phyloP scores from a whole-genome alignment of 2,888 invertebrate species.

The Tolmerus cingulatus region DNA sequence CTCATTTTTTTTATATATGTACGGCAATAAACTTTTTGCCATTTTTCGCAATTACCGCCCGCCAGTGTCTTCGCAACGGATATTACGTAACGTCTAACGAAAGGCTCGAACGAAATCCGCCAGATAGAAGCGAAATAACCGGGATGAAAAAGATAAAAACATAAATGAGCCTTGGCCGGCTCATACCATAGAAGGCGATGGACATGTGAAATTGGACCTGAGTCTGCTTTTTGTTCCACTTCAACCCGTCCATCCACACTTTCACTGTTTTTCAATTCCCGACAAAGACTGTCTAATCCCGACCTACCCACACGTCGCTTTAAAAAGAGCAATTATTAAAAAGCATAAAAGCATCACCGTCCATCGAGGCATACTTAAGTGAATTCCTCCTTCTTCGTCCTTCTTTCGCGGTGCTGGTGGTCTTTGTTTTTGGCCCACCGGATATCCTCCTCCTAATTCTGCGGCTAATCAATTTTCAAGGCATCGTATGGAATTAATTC shows the following conservation, averaged over 20 bases:
- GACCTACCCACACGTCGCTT: not conserved
- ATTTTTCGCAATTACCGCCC: not conserved
- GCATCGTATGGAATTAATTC: not conserved
- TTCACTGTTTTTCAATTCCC: not conserved
- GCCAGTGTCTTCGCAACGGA: not conserved
- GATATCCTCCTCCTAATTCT: not conserved
- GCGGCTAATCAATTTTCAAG: not conserved
- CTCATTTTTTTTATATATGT: not conserved
- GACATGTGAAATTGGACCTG: not conserved
- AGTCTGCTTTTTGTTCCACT: not conserved
- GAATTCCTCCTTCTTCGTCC: not conserved
- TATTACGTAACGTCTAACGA: not conserved
- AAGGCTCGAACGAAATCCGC: not conserved
- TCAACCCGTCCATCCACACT: not conserved
- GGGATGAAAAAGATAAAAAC: not conserved
- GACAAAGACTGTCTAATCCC: not conserved
- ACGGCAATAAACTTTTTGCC: not conserved
- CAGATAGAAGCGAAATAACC: not conserved
- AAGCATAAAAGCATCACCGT: not conserved
- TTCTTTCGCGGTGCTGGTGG: not conserved
- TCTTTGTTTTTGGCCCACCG: not conserved
- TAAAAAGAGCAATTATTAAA: not conserved
- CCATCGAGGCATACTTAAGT: not conserved
- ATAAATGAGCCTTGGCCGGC: not conserved
- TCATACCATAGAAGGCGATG: not conserved